Evolutionary conservation across 2,888 invertebrate genomes (phyloP), one percentile per base, ranked within the genome.

Genomic region (Thecocarcelia acutangulata): DNA sequence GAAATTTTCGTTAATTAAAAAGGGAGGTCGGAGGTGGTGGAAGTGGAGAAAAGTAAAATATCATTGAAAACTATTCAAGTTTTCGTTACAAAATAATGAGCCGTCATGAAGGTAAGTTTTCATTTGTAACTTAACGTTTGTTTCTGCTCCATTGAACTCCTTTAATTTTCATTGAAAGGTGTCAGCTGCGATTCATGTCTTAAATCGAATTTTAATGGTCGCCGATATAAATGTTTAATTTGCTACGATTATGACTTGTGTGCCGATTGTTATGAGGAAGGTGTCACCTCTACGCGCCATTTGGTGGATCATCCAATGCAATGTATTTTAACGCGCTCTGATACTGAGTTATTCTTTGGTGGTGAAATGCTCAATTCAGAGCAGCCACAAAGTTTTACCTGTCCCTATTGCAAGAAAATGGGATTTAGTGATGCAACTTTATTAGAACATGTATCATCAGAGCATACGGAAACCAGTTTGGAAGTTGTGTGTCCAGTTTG

Each of bases 161-260:
- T 85, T 84, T 75, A 52, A 83, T 82, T 48, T 24, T 12, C 12
- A 24, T 21, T 84, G 1, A 33, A 91, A 97, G 99, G 98, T 93
- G 98, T 99, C 91, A 98, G 98, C 94, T 99, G 99, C 94, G 99
- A 99, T 95, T 97, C 97, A 90, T 99, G 99, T 94, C 94, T 97
- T 92, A 97, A 97, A 93, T 97, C 96, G 91, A 98, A 98, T 92
- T 99, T 99, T 92, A 94, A 96, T 92, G 98, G 98, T 89, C 95
- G 97, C 91, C 95, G 99, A 89, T 99, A 98, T 93, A 99, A 99
- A 94, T 99, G 99, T 93, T 94, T 99, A 91, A 95, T 98, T 89
- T 99, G 99, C 93, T 98, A 97, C 92, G 99, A 99, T 93, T 99
- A 98, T 93, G 99, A 99, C 93, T 93, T 99, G 88, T 99, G 99